Evolutionary conservation across 2,888 invertebrate genomes (phyloP).

Genomic region (Trissolcus japonicus): DNA sequence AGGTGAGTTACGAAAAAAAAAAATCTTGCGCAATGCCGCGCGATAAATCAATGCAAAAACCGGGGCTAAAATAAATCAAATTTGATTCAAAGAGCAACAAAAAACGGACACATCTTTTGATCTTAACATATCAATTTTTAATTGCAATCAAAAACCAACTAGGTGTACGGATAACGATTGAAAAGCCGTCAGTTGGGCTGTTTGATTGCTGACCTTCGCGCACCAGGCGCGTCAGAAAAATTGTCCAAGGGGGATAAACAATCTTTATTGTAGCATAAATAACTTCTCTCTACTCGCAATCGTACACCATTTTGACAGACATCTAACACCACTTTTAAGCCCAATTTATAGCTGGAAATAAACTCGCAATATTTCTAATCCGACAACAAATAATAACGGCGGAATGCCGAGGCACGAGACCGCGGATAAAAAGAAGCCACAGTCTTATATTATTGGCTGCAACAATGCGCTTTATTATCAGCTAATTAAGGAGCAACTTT

Average conservation of each 20-base stretch:
- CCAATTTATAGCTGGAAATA: slow-evolving; percentile 46
- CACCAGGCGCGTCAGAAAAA: background rate
- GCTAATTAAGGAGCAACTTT: slow-evolving; percentile 50
- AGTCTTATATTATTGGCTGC: slow-evolving; percentile 20
- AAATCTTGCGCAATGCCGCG: too few species aligned
- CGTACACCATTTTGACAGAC: slow-evolving; percentile 42
- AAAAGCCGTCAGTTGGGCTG: background rate
- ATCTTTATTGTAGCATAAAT: slow-evolving; percentile 42
- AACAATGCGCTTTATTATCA: slow-evolving; percentile 53
- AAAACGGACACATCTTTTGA: too few species aligned
- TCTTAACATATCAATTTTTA: too few species aligned
- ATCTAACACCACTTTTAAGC: slow-evolving; percentile 46
- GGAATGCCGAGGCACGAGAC: slow-evolving; percentile 26
- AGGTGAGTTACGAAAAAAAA: too few species aligned
- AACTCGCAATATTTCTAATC: slow-evolving; percentile 48
- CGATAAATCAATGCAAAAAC: too few species aligned
- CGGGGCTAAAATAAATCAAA: too few species aligned
- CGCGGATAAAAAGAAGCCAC: slow-evolving; percentile 16
- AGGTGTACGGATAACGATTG: too few species aligned
- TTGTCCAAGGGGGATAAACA: background rate
- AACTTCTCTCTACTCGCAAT: slow-evolving; percentile 20
- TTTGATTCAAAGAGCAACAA: too few species aligned
- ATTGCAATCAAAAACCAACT: too few species aligned
- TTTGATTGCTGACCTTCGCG: background rate
- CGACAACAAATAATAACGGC: slow-evolving; percentile 37